phyloP scores from a whole-genome alignment of 2,888 invertebrate genomes.

The Lacanobia oleracea region DNA sequence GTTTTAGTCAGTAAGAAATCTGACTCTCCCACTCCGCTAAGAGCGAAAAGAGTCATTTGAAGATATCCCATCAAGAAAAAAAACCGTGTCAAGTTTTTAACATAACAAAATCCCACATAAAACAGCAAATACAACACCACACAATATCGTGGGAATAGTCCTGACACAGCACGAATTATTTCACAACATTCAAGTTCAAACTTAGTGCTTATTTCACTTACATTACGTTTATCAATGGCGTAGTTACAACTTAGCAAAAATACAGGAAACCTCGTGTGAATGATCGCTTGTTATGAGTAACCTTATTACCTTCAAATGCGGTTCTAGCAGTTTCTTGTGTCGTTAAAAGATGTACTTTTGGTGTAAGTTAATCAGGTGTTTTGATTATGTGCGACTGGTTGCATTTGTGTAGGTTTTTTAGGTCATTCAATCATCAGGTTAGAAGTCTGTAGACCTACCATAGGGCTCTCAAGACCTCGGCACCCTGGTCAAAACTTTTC shows the following conservation, averaged over 20 bases:
- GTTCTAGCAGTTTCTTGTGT: neutral
- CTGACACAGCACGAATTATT: neutral
- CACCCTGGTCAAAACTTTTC: too few species aligned
- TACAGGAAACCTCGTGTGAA: slow-evolving; percentile 63
- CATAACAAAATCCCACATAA: neutral
- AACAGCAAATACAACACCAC: slow-evolving; percentile 1
- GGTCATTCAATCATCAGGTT: too few species aligned
- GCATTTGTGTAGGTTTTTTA: too few species aligned
- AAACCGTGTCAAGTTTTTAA: neutral
- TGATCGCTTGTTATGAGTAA: slow-evolving; percentile 40
- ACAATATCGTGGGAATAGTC: slow-evolving; percentile 7
- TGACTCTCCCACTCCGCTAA: too few species aligned
- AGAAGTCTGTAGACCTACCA: too few species aligned
- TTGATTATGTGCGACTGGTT: neutral
- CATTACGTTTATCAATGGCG: slow-evolving; percentile 43
- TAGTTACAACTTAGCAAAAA: slow-evolving; percentile 50
- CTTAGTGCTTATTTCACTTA: slow-evolving; percentile 29
- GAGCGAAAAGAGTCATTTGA: too few species aligned
- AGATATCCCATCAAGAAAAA: too few species aligned
- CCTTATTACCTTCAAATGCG: slow-evolving; percentile 2
- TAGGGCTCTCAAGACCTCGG: too few species aligned
- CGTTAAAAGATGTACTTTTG: neutral
- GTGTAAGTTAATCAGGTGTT: neutral
- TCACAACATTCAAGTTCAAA: slow-evolving; percentile 9
- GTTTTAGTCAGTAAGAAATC: too few species aligned